Percentiles rank a stretch among this genome's conserved stretches.
Evolutionary conservation across 2,797 vertebrate genomes (phyloP).

Genomic region (Valencia hispanica): DNA sequence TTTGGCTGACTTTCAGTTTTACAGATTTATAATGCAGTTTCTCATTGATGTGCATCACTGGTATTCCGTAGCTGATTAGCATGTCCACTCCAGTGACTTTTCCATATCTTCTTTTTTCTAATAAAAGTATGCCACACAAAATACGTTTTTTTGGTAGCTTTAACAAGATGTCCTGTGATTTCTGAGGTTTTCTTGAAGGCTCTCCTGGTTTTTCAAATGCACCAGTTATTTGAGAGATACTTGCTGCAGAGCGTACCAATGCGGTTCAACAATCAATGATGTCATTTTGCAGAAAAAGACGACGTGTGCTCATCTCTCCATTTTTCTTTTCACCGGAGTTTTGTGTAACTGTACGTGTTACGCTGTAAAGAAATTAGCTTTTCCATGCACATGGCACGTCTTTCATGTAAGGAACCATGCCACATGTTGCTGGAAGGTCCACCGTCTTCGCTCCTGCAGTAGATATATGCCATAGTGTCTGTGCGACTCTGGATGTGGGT

Average conservation of each 20-base stretch:
- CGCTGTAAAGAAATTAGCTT: slow-evolving; percentile 95
- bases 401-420: slow-evolving; percentile 92
- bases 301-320: slow-evolving; percentile 14
- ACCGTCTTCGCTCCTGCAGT: slow-evolving; percentile 89
- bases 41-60: slow-evolving; percentile 73
- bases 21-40: slow-evolving; percentile 67
- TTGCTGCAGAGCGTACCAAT: slow-evolving; percentile 56
- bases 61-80: slow-evolving; percentile 58
- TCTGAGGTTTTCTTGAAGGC: slow-evolving; percentile 46
- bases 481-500: slow-evolving; percentile 96
- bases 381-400: slow-evolving; percentile 90
- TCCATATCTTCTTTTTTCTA: slow-evolving; percentile 19
- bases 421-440: slow-evolving; percentile 84
- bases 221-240: slow-evolving; percentile 59
- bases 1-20: slow-evolving; percentile 68
- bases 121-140: slow-evolving; percentile 68
- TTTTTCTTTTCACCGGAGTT: slow-evolving; percentile 90
- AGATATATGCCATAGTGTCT: slow-evolving; percentile 91
- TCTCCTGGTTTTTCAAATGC: slow-evolving; percentile 58
- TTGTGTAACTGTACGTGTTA: slow-evolving; percentile 94
- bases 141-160: slow-evolving; percentile 51
- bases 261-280: slow-evolving; percentile 52
- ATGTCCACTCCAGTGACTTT: slow-evolving; percentile 11
- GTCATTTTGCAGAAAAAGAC: slow-evolving; percentile 46
- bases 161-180: slow-evolving; percentile 59